These are phyloP conservation scores for Lerista edwardsae DNA, from an alignment of 2,797 vertebrate species.

Conservation along the genomic window DNA sequence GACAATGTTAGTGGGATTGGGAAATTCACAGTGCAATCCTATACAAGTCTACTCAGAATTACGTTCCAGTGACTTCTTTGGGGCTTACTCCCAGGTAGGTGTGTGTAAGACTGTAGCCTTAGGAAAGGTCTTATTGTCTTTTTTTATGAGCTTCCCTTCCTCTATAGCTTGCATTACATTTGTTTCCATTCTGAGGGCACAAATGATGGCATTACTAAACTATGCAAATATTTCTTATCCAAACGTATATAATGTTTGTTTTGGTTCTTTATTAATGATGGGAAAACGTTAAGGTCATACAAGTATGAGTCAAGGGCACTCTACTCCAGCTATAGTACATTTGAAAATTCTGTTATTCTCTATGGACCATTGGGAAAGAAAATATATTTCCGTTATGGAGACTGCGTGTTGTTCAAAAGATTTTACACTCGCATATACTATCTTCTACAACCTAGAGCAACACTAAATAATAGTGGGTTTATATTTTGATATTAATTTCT, in stretches of 20 bases:
- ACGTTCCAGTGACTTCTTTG: too few species aligned
- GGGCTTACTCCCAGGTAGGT: too few species aligned
- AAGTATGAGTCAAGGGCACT: constrained; percentile 67
- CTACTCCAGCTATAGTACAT: constrained; percentile 49
- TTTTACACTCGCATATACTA: constrained; percentile 31
- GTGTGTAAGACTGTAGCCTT: constrained; percentile 50
- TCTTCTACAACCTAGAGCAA: constrained; percentile 40
- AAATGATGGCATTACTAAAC: constrained; percentile 61
- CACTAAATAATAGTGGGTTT: neutral
- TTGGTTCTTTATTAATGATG: constrained; percentile 74
- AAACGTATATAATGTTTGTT: constrained; percentile 64
- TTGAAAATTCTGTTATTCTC: constrained; percentile 53
- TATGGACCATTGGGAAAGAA: constrained; percentile 47
- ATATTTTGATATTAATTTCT: neutral
- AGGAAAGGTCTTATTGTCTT: constrained; percentile 68
- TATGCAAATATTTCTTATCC: constrained; percentile 55
- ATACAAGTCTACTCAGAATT: too few species aligned
- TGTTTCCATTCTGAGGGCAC: constrained; percentile 63
- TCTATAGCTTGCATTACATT: constrained; percentile 48
- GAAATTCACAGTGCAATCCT: too few species aligned
- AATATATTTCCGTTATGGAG: constrained; percentile 35
- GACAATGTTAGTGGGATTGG: too few species aligned
- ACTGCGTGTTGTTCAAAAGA: constrained; percentile 48
- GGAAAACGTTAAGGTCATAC: constrained; percentile 67
- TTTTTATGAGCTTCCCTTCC: constrained; percentile 65